Percentiles rank a stretch among this genome's conserved stretches.
Conservation (phyloP, 2,888 invertebrate genomes). For the Latrodectus elegans region DNA sequence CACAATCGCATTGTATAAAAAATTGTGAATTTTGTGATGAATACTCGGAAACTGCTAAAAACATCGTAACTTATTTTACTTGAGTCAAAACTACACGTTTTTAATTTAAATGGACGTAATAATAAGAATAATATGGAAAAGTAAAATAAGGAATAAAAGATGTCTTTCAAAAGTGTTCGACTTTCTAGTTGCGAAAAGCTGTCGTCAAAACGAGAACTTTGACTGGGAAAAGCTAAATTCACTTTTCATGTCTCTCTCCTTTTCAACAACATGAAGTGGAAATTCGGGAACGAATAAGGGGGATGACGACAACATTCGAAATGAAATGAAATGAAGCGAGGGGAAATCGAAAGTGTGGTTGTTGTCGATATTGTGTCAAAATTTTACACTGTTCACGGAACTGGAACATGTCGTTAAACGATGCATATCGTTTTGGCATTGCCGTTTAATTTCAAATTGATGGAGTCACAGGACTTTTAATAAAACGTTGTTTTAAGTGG, state of each 20-base stretch:
- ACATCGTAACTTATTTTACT: too few relatives aligned
- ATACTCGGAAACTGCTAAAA: too few relatives aligned
- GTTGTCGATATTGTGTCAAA: constrained; percentile 62
- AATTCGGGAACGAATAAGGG: constrained; percentile 3
- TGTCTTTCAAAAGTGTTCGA: constrained; percentile 35
- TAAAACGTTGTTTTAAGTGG: constrained; percentile 9
- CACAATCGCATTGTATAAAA: too few relatives aligned
- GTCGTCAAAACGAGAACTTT: constrained; percentile 26
- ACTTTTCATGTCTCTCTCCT: constrained; percentile 59
- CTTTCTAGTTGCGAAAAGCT: constrained; percentile 7
- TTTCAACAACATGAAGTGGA: constrained; percentile 31
- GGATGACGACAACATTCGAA: constrained; percentile 33
- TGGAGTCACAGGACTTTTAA: constrained; percentile 21
- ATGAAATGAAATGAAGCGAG: constrained; percentile 33
- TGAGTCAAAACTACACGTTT: too few relatives aligned
- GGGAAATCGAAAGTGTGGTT: constrained; percentile 25
- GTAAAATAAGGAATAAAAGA: constrained; percentile 29
- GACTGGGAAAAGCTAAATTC: constrained; percentile 61
- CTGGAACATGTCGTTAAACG: constrained; percentile 43
- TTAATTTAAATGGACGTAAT: constrained; percentile 24
- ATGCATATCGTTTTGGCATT: constrained; percentile 21
- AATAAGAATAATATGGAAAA: constrained; percentile 23
- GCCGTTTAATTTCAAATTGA: constrained; percentile 50
- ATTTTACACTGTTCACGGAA: constrained; percentile 35
- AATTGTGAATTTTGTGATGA: too few relatives aligned